Conservation (phyloP, 2,888 invertebrate species). For the Drosophila conformis region DNA sequence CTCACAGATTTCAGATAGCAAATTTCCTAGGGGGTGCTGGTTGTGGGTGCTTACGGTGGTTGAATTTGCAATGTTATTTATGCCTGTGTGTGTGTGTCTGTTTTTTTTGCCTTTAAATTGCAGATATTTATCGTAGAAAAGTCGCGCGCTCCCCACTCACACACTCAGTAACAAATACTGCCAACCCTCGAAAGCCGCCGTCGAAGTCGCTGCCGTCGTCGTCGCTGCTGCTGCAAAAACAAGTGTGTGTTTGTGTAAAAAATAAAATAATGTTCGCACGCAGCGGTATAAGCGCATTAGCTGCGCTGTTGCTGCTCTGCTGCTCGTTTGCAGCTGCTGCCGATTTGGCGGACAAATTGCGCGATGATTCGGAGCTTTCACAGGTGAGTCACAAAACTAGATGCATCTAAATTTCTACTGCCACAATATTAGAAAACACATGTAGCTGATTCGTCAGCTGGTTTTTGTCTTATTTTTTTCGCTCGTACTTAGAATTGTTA, state of each 20-base stretch:
- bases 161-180: constrained; percentile 63
- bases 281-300: constrained; percentile 43
- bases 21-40: background rate
- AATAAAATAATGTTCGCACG: constrained; percentile 39
- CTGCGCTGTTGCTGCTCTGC: constrained; percentile 62
- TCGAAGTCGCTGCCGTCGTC: constrained; percentile 20
- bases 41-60: constrained; percentile 7
- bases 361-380: constrained; percentile 88
- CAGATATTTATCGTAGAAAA: constrained; percentile 61
- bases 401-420: constrained; percentile 1
- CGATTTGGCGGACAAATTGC: constrained; percentile 87
- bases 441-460: constrained; percentile 48
- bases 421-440: constrained; percentile 39
- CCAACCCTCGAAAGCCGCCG: constrained; percentile 55
- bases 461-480: constrained; percentile 15
- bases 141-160: constrained; percentile 28
- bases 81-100: constrained; percentile 10
- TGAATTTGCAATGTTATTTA: constrained; percentile 37
- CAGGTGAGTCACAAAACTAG: constrained; percentile 86
- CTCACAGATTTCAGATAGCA: constrained; percentile 6
- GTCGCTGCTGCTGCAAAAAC: constrained; percentile 40
- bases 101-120: constrained; percentile 54
- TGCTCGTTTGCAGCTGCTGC: constrained; percentile 59
- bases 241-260: constrained; percentile 62
- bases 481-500: constrained; percentile 32